Conservation (phyloP, 2,113 vertebrate species). For the Sigmodon hispidus region DNA sequence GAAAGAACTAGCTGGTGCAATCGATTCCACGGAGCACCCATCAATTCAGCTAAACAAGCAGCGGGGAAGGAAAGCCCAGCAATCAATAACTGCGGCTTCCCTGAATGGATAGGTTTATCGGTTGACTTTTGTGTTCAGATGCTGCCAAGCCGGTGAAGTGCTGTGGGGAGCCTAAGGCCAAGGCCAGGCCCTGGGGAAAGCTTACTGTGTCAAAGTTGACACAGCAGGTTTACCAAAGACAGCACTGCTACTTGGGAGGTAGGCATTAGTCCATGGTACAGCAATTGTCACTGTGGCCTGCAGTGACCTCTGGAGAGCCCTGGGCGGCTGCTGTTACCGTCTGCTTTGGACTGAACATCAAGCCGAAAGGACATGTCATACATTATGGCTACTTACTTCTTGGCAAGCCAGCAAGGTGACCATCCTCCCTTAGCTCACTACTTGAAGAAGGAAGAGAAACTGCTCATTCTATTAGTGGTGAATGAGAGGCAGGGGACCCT, state of each 20-base stretch:
- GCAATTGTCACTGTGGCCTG: accelerated
- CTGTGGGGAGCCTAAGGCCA: not conserved
- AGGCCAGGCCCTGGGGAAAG: not conserved
- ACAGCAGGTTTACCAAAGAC: not conserved
- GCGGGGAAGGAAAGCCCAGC: not conserved
- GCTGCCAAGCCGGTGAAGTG: not conserved
- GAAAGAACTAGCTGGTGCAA: not conserved
- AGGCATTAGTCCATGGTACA: not conserved
- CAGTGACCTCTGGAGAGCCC: not conserved
- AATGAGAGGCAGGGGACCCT: not conserved
- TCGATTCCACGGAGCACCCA: conserved; percentile 27
- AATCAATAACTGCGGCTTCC: conserved; percentile 44
- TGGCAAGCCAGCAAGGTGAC: not conserved
- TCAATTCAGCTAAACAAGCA: conserved; percentile 62
- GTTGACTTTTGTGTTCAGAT: not conserved
- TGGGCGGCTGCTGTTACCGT: not conserved
- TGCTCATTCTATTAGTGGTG: not conserved
- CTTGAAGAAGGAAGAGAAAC: not conserved
- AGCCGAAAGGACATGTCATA: not conserved
- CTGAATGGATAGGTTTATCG: conserved; percentile 26
- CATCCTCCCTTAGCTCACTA: not conserved
- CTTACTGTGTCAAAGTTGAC: not conserved
- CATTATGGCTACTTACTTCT: not conserved
- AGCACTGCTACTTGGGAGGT: not conserved
- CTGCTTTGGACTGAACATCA: not conserved